phyloP scores from a whole-genome alignment of 2,113 vertebrate species.

The Chaetodon auriga region DNA sequence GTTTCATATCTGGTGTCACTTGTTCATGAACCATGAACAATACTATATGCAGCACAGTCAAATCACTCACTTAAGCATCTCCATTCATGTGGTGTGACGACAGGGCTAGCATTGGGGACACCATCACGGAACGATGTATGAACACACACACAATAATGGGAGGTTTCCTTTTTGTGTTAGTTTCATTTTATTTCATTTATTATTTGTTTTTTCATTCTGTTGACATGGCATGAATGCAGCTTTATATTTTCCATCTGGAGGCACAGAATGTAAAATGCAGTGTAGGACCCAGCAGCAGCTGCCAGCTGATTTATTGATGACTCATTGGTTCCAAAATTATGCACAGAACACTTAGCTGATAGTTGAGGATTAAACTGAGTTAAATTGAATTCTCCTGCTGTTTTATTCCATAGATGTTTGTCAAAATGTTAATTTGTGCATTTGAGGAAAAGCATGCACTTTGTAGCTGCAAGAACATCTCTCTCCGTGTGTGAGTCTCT shows the following conservation, averaged over 20 bases:
- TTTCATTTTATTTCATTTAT: neutral
- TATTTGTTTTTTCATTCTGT: neutral
- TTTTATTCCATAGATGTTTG: slow-evolving; percentile 54
- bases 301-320: slow-evolving; percentile 47
- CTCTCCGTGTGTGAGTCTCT: neutral
- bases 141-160: neutral
- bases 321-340: slow-evolving; percentile 44
- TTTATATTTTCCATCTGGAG: slow-evolving; percentile 17
- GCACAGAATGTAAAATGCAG: slow-evolving; percentile 11
- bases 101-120: neutral
- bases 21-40: neutral
- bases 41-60: neutral
- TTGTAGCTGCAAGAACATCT: neutral
- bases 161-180: neutral
- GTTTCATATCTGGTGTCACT: neutral
- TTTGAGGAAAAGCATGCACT: slow-evolving; percentile 24
- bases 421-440: slow-evolving; percentile 51
- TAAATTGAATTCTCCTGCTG: slow-evolving; percentile 27
- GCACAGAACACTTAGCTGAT: slow-evolving; percentile 35
- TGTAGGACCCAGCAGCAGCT: slow-evolving; percentile 20
- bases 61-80: neutral
- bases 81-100: neutral
- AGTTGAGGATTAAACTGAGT: slow-evolving; percentile 36
- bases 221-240: neutral
- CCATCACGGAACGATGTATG: neutral